These are phyloP conservation scores for Lates calcarifer DNA, from an alignment of 2,113 vertebrate species.

Conservation along the genomic window DNA sequence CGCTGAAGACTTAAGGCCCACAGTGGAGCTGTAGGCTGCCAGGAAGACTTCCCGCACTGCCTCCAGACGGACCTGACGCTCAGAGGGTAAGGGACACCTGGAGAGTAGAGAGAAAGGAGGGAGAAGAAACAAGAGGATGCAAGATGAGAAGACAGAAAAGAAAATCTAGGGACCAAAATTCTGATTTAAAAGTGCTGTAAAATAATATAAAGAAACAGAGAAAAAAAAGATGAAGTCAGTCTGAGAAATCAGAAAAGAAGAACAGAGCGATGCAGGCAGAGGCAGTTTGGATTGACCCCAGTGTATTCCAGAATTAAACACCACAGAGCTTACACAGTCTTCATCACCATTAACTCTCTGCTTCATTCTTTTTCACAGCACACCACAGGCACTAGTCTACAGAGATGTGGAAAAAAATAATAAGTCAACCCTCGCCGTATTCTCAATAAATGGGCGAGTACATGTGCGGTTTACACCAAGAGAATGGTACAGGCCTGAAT, in stretches of 20 bases:
- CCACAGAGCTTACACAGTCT: slow-evolving; percentile 5
- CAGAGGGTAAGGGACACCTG: slow-evolving; percentile 83
- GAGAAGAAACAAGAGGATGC: background rate
- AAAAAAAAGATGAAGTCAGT: background rate
- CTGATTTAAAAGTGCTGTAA: background rate
- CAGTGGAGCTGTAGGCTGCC: slow-evolving; percentile 93
- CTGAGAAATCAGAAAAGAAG: background rate
- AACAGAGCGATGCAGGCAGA: background rate
- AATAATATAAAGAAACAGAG: background rate
- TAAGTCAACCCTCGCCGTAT: too few relatives aligned
- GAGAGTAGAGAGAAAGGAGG: background rate
- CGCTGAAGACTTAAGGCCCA: slow-evolving; percentile 89
- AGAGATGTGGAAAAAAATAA: too few relatives aligned
- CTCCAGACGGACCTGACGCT: slow-evolving; percentile 91
- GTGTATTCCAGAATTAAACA: slow-evolving; percentile 18
- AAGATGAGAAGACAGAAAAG: background rate
- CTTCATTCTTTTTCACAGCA: background rate
- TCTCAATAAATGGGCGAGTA: too few relatives aligned
- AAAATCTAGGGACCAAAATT: background rate
- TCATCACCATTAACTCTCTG: background rate
- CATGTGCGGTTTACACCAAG: too few relatives aligned
- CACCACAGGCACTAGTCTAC: too few relatives aligned
- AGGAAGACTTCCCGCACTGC: slow-evolving; percentile 94
- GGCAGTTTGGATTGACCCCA: background rate
- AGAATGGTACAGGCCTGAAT: too few relatives aligned